Evolutionary conservation across 2,113 vertebrate species (phyloP), one percentile per base, ranked within the genome.

Genomic region (Phoenicopterus ruber): DNA sequence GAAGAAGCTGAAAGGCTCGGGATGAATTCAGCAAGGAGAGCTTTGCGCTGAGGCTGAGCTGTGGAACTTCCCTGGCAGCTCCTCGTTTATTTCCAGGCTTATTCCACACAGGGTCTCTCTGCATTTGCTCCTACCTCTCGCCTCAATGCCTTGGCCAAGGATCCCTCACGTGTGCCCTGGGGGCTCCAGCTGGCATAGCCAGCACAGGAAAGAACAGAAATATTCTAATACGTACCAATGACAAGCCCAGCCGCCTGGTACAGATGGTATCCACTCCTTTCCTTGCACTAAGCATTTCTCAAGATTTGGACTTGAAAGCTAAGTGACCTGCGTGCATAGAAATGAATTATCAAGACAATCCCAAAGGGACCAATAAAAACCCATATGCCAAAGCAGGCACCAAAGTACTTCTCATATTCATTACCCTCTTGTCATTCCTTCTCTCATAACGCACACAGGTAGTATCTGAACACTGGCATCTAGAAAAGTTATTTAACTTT

Each of bases 91-190:
- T 85, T 76, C 74, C 66, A 69, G n/a, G 15, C 36, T 83, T 88
- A 77, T 40, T 83, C 13, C 36, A 38, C 3, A 4, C 17, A 76
- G 5, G 7, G 6, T 55, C 4, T 67, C 42, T 55, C 89, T 81
- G 55, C 2, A 1, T 66, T 80, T 73, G 34, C 19, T 83, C 58
- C 72, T 36, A 70, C 28, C 17, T 89, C 6, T 63, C 2, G 3
- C 62, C 28, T 65, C 24, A 44, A 0, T 10, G 12, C 18, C 10
- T 72, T 71, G 40, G 57, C 42, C 52, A 69, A 59, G 38, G 38
- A 52, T 47, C 6, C 44, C 38, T 59, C 66, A 6, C 0, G 0
- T 44, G 13, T 67, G 8, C 22, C 11, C 61, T 52, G 38, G 6
- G 26, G n/a, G 82, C 38, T 42, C 70, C 44, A 74, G 38, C 21